Base-by-base conservation (phyloP, 1,140 invertebrate genomes). In the Bombus affinis region DNA sequence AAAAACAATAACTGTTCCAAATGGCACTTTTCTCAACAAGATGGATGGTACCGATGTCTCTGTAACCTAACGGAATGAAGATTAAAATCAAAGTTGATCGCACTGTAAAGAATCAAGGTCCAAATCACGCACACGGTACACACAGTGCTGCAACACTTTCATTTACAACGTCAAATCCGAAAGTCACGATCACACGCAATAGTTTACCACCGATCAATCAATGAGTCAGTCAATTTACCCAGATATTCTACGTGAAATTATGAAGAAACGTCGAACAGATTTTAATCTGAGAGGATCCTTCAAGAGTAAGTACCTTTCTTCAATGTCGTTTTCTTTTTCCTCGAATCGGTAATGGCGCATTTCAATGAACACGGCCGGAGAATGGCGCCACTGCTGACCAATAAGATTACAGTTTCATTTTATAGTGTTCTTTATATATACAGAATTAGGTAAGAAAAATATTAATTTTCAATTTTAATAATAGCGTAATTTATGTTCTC, bases 121-220 rank as follows among this genome's bases (percentile, higher is more conserved):
- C 89, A 57, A 10, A 80, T 79, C 83, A 85, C 83, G 77, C 53
- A 80, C 87, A 89, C 90, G 66, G 68, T 83, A 77, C 81, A 89
- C 89, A 89, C 82, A 83, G 80, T 87, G 85, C 89, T 90, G 86
- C 87, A 87, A 89, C 91, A 91, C 90, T 91, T 91, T 82, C 73
- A 73, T 87, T 85, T 73, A 81, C 57, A 59, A 81, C 35, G 57
- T 59, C 73, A 47, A 65, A 76, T 35, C 32, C 76, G 78, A 57
- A 44, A 28, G 39, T 83, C 80, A 73, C 81, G 62, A 68, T 62
- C 71, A 83, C 81, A 83, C 81, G 62, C 66, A 57, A 77, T 25
- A 57, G 12, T 79, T 83, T 59, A 37, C n/a, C 59, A 39, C 57
- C 44, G 71, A 74, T 66, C 59, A 47, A 81, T 59, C 44, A 73